These are phyloP conservation scores for Australoheros facetus DNA, from an alignment of 2,797 vertebrate species.

Conservation along the genomic window DNA sequence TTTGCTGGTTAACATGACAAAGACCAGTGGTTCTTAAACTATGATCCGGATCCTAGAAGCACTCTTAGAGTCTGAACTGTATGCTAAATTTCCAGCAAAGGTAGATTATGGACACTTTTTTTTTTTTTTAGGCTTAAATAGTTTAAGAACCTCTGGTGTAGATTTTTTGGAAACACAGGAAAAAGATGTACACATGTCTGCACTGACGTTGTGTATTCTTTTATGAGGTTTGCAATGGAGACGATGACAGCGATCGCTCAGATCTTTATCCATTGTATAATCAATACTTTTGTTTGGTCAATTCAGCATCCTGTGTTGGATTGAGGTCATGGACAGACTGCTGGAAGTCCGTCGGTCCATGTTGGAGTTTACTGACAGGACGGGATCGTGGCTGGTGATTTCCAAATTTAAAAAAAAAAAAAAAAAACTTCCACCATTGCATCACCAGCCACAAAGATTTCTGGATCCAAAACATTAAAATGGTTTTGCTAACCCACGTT, in stretches of 20 bases:
- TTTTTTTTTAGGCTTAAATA: background rate
- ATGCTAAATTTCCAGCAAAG: background rate
- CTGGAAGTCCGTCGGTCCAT: constrained; percentile 77
- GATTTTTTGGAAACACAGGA: constrained; percentile 1
- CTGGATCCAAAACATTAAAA: background rate
- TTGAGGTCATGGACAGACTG: constrained; percentile 86
- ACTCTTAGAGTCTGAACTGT: background rate
- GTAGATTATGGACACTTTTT: background rate
- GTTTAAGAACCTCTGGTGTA: constrained; percentile 56
- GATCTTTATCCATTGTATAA: constrained; percentile 77
- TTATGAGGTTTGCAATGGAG: constrained; percentile 83
- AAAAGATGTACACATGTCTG: constrained; percentile 73
- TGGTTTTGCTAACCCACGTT: background rate
- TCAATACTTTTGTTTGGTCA: constrained; percentile 52
- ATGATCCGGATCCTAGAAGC: background rate
- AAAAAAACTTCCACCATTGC: background rate
- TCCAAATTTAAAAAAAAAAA: background rate
- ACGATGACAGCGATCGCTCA: background rate
- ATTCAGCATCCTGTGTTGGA: constrained; percentile 79
- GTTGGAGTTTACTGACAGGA: constrained; percentile 63
- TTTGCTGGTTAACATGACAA: constrained; percentile 20
- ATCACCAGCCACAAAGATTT: background rate
- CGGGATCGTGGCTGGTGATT: background rate
- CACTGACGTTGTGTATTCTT: constrained; percentile 65
- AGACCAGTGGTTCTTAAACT: constrained; percentile 47